Evolutionary conservation across 2,797 vertebrate genomes (phyloP), one percentile per base, ranked within the genome.

Genomic region (Acrocephalus scirpaceus): DNA sequence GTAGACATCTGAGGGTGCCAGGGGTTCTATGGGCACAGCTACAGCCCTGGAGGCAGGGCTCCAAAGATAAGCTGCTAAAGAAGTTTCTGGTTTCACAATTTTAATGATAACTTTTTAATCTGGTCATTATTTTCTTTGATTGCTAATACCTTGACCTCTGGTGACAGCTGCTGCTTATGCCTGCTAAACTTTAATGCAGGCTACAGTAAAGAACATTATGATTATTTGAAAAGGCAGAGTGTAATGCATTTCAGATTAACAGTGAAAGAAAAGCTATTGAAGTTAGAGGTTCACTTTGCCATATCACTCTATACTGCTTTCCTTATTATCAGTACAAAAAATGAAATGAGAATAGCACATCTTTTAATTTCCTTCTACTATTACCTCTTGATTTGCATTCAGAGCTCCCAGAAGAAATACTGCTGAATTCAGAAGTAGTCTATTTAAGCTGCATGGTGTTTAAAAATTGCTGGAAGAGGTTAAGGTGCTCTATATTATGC

Each of bases 361-460:
- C 94, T 97, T 98, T 98, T 97, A 97, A 98, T 98, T 97, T 98
- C 92, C 94, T 96, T 93, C 96, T 86, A 93, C 92, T 95, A 95
- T 95, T 95, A 97, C 96, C 96, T 97, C 97, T 94, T 97, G 97
- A 98, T 97, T 97, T 97, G 95, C 97, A 97, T 98, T 97, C 96
- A 95, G 88, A 95, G 96, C 95, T 98, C 97, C 96, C 89, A 96
- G 96, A 98, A 97, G 96, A 97, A 97, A 98, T 97, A 96, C 87
- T 50, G 17, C 26, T 96, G 96, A 97, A 97, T 97, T 97, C 95
- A 97, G 94, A 95, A 96, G 91, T 88, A 97, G 94, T 93, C 95
- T 96, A 96, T 97, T 98, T 98, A 97, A 97, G 92, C 96, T 95
- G 97, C 25, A 30, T 94, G 95, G 85, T 95, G 96, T 97, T 98